A percentile compares a stretch with the other conserved stretches of the same genome.
phyloP scores from a whole-genome alignment of 2,797 vertebrate genomes.

The Otolemur crassicaudatus region DNA sequence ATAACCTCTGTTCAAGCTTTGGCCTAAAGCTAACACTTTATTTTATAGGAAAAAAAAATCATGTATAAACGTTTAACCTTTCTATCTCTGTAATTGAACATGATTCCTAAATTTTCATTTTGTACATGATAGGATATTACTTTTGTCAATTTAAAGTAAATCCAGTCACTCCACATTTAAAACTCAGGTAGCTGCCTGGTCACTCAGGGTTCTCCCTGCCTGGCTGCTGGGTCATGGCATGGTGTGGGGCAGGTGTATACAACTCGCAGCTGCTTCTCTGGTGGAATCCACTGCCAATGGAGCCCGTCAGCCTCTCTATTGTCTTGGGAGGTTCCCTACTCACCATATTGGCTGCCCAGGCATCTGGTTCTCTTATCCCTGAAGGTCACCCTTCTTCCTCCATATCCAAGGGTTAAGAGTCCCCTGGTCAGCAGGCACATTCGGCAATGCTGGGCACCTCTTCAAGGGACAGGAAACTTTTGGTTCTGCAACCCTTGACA shows the following conservation, averaged over 20 bases:
- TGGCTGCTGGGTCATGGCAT: fast-evolving
- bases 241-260: fast-evolving
- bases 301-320: not conserved
- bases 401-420: fast-evolving
- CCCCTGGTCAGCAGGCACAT: not conserved
- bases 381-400: not conserved
- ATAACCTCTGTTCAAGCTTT: not conserved
- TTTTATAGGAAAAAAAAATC: not conserved
- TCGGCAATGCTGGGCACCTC: too few species aligned
- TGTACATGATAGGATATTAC: not conserved
- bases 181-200: not conserved
- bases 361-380: not conserved
- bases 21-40: not conserved
- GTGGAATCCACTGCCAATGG: fast-evolving
- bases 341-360: fast-evolving
- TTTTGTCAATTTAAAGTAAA: not conserved
- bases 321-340: not conserved
- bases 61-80: not conserved
- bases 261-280: fast-evolving
- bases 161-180: not conserved
- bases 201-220: fast-evolving
- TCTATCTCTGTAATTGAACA: not conserved
- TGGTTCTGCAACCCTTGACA: fast-evolving
- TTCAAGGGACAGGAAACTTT: not conserved
- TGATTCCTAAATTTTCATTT: not conserved